Evolutionary conservation across 2,113 vertebrate species (phyloP).

Genomic region (Crotophaga sulcirostris): DNA sequence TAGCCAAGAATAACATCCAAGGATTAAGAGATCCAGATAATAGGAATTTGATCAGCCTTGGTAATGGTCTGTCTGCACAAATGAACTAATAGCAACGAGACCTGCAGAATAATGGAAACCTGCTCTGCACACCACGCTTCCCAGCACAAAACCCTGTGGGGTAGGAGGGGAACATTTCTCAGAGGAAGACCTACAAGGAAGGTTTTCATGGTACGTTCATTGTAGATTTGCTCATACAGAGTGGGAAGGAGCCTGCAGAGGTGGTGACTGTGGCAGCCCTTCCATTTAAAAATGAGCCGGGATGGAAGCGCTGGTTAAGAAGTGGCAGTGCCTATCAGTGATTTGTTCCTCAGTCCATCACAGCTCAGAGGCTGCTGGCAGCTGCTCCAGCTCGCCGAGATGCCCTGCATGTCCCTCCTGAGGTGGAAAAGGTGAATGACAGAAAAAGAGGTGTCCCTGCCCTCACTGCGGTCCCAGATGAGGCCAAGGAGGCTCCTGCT

Average conservation of each 20-base stretch:
- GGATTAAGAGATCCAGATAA: background rate
- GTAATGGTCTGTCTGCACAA: background rate
- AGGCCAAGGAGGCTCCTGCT: background rate
- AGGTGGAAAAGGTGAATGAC: background rate
- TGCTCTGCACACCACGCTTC: too few relatives aligned
- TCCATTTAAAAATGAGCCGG: background rate
- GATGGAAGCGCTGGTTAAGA: background rate
- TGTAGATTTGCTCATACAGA: background rate
- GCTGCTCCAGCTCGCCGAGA: background rate
- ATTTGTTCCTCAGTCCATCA: background rate
- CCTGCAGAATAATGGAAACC: background rate
- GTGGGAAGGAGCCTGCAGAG: background rate
- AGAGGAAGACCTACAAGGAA: background rate
- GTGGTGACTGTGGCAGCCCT: background rate
- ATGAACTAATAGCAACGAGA: background rate
- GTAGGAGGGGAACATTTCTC: background rate
- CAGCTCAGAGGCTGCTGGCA: background rate
- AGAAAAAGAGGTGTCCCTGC: background rate
- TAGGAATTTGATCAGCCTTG: background rate
- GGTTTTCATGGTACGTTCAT: rapidly evolving
- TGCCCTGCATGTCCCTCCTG: background rate
- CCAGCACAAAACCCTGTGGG: background rate
- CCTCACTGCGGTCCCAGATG: rapidly evolving
- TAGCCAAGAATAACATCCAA: background rate
- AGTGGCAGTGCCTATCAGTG: background rate